Evolutionary conservation across 1,140 invertebrate genomes (phyloP).

Genomic region (Steinernema feltiae): DNA sequence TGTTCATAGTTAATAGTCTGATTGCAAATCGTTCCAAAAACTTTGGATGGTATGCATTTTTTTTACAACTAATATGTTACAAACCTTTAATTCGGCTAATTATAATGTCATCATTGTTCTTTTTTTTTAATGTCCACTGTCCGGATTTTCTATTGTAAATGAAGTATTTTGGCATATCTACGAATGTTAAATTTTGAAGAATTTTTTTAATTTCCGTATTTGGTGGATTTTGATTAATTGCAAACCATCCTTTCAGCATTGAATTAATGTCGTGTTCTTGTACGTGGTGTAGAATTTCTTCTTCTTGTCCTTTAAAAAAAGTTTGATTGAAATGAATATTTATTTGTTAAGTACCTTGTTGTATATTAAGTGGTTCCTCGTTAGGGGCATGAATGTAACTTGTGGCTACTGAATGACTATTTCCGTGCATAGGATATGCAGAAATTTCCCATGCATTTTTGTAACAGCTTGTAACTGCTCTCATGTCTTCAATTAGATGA

Average conservation of each 20-base stretch:
- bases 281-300: background rate
- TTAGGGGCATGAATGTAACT: too few relatives aligned
- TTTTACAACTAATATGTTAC: background rate
- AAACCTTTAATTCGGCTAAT: background rate
- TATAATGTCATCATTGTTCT: background rate
- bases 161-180: background rate
- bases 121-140: background rate
- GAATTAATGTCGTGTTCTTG: background rate
- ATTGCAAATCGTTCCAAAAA: background rate
- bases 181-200: background rate
- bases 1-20: background rate
- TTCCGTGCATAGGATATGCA: too few relatives aligned
- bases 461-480: too few relatives aligned
- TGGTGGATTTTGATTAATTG: background rate
- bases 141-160: background rate
- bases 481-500: background rate
- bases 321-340: background rate
- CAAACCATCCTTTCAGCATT: background rate
- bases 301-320: background rate
- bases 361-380: too few relatives aligned
- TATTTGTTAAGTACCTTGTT: background rate
- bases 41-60: background rate
- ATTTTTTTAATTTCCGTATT: background rate
- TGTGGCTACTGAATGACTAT: too few relatives aligned
- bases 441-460: too few relatives aligned